Evolutionary conservation across 2,888 invertebrate species (phyloP).

Genomic region (Teinopalpus imperialis): DNA sequence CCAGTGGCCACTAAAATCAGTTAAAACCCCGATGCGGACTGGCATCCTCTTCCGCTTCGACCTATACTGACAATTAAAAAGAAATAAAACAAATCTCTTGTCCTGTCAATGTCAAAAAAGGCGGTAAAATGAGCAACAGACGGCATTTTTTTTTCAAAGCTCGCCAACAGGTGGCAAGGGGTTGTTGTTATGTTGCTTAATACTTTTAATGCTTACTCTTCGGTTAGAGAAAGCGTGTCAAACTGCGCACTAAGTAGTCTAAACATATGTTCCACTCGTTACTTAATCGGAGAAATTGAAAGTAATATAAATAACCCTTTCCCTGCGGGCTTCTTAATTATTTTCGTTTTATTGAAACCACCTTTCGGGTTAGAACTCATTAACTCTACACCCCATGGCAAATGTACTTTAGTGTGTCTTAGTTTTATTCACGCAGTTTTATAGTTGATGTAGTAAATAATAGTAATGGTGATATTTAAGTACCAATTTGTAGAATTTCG

Average conservation of each 20-base stretch:
- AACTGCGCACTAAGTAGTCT: constrained; percentile 51
- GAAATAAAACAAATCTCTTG: constrained; percentile 79
- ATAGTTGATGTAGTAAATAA: too few relatives aligned
- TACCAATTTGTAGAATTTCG: too few relatives aligned
- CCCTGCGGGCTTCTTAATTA: constrained; percentile 30
- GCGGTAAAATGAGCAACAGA: constrained; percentile 71
- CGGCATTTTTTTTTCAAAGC: constrained; percentile 46
- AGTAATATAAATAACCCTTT: constrained; percentile 58
- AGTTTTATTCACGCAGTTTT: constrained; percentile 2
- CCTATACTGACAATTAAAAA: constrained; percentile 76
- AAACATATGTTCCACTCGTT: constrained; percentile 76
- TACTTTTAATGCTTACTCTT: constrained; percentile 54
- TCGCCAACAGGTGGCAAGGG: constrained; percentile 68
- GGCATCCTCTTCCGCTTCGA: constrained; percentile 46
- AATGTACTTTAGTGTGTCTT: constrained; percentile 3
- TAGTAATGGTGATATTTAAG: too few relatives aligned
- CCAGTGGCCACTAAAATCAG: constrained; percentile 62
- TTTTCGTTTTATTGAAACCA: constrained; percentile 32
- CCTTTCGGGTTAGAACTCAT: constrained; percentile 32
- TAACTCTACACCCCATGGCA: constrained; percentile 37
- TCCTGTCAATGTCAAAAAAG: constrained; percentile 51
- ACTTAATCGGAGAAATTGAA: constrained; percentile 76
- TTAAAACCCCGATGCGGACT: constrained; percentile 58
- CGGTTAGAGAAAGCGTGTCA: constrained; percentile 74
- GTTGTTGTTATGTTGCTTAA: constrained; percentile 54